Conservation (phyloP, 2,113 vertebrate genomes). For the Sinosuthora webbiana region DNA sequence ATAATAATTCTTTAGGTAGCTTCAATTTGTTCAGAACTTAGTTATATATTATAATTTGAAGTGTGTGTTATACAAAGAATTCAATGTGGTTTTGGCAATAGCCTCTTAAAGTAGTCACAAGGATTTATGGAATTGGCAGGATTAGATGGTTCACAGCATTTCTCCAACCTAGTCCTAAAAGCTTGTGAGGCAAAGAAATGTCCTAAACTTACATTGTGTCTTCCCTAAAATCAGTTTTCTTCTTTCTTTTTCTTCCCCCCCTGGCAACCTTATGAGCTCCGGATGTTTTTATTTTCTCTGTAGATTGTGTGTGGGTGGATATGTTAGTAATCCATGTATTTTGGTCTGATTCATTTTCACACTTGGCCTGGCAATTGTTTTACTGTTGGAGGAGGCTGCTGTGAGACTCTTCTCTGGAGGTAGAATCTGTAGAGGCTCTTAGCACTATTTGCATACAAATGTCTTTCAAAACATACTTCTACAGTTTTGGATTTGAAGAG, state of each 20-base stretch:
- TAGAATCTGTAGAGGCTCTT: not conserved
- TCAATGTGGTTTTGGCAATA: not conserved
- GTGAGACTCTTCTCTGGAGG: not conserved
- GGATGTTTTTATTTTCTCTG: slow-evolving; percentile 27
- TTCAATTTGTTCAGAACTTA: not conserved
- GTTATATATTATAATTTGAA: not conserved
- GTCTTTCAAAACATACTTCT: not conserved
- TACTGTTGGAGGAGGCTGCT: not conserved
- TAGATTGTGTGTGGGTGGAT: not conserved
- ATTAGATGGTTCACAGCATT: accelerated
- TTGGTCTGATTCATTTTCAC: not conserved
- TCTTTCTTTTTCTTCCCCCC: too few species aligned
- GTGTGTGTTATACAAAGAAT: not conserved
- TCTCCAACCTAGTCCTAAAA: not conserved
- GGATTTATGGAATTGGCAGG: not conserved
- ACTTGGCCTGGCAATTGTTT: slow-evolving; percentile 11
- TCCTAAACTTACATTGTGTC: not conserved
- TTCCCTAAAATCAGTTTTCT: not conserved
- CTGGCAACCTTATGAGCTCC: not conserved
- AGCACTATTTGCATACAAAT: not conserved
- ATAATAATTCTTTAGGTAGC: not conserved
- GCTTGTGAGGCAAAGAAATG: not conserved
- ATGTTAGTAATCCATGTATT: not conserved
- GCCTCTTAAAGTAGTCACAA: not conserved
- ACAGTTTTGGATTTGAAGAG: not conserved